A percentile compares a stretch with the other conserved stretches of the same genome.
These are phyloP conservation scores for Australoheros scitulus DNA, from an alignment of 2,113 vertebrate genomes.

Conservation along the genomic window DNA sequence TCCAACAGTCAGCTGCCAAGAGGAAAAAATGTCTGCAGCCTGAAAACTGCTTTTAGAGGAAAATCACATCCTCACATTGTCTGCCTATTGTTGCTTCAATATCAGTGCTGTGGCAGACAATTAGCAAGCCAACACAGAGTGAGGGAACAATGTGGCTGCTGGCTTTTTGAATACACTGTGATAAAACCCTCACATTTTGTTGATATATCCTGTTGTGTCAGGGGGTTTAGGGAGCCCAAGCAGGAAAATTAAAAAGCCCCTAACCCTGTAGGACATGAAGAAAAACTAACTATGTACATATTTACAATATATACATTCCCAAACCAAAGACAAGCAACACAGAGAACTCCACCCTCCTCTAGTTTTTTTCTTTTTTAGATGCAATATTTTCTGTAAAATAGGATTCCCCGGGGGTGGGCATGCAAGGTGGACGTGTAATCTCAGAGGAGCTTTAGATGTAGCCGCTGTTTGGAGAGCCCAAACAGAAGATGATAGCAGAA, in stretches of 20 bases:
- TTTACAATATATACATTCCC: constrained; percentile 58
- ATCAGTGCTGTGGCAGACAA: constrained; percentile 25
- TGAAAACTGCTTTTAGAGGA: constrained; percentile 5
- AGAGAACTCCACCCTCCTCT: neutral
- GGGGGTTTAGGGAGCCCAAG: constrained; percentile 15
- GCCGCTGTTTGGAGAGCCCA: neutral
- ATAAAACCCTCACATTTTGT: constrained; percentile 34
- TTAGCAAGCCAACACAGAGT: constrained; percentile 16
- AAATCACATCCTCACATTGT: constrained; percentile 30
- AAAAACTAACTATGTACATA: constrained; percentile 58
- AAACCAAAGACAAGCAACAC: constrained; percentile 20
- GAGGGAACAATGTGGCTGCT: constrained; percentile 11
- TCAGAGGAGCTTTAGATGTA: constrained; percentile 21
- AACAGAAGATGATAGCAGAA: constrained; percentile 5
- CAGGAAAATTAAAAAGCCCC: constrained; percentile 32
- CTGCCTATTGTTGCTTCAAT: constrained; percentile 26
- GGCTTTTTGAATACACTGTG: constrained; percentile 18
- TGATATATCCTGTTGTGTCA: constrained; percentile 32
- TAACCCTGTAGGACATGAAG: constrained; percentile 11
- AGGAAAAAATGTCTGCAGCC: constrained; percentile 11
- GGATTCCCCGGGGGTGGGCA: neutral
- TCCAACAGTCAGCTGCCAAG: constrained; percentile 22
- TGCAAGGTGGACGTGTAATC: constrained; percentile 1
- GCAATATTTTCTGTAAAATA: constrained; percentile 3
- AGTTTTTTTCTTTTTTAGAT: neutral